These are phyloP conservation scores for Hypomecis atomaria DNA, from an alignment of 2,888 invertebrate genomes.

Conservation along the genomic window DNA sequence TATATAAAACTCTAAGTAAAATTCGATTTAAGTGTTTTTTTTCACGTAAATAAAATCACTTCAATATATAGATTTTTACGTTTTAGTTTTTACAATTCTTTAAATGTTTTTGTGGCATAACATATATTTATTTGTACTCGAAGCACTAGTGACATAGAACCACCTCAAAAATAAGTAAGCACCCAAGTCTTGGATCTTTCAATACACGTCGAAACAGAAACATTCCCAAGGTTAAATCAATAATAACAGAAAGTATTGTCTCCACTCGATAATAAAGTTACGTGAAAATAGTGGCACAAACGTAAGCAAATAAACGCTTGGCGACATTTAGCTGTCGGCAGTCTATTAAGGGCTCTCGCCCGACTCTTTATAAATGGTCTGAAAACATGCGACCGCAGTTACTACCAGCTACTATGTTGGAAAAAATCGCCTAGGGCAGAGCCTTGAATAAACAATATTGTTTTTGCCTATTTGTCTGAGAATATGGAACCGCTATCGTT, in stretches of 20 bases:
- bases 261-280: slow-evolving; percentile 58
- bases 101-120: too few species aligned
- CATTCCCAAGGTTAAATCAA: slow-evolving; percentile 27
- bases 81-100: too few species aligned
- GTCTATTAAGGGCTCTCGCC: slow-evolving; percentile 81
- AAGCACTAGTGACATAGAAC: too few species aligned
- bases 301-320: slow-evolving; percentile 72
- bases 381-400: slow-evolving; percentile 73
- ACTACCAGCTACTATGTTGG: slow-evolving; percentile 25
- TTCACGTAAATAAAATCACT: too few species aligned
- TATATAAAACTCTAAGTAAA: too few species aligned
- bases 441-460: slow-evolving; percentile 72
- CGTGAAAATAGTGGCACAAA: slow-evolving; percentile 64
- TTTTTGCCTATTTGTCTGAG: slow-evolving; percentile 34
- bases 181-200: too few species aligned
- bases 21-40: too few species aligned
- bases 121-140: too few species aligned
- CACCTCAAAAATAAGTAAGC: too few species aligned
- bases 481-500: neutral
- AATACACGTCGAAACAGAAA: neutral
- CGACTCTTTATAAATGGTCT: slow-evolving; percentile 74
- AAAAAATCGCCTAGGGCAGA: slow-evolving; percentile 62
- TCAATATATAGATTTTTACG: too few species aligned
- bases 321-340: slow-evolving; percentile 83
- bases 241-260: slow-evolving; percentile 49